A percentile compares a stretch with the other conserved stretches of the same genome.
Conservation (phyloP, 2,888 invertebrate species). For the Phoenoteleia sp. region DNA sequence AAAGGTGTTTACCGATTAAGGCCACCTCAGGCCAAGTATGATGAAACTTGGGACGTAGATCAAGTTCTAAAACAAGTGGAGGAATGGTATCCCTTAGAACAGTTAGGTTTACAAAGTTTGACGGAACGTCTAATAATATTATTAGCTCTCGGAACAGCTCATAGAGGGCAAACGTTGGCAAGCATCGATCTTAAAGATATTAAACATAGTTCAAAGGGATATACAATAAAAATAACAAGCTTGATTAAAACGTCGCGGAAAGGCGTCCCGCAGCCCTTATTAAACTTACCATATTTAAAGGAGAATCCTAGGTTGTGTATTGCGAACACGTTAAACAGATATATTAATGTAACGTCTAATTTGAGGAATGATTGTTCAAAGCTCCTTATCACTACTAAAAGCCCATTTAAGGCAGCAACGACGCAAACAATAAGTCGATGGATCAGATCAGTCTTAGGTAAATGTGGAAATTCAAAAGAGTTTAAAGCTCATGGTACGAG, state of each 20-base stretch:
- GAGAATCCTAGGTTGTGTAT: slow-evolving; percentile 1
- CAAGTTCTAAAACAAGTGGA: background rate
- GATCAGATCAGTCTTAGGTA: slow-evolving; percentile 18
- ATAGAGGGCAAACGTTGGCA: slow-evolving; percentile 8
- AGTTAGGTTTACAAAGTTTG: background rate
- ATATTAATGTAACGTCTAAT: background rate
- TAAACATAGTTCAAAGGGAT: background rate
- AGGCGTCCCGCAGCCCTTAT: background rate
- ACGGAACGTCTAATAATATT: background rate
- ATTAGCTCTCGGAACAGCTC: slow-evolving; percentile 9
- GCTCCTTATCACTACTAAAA: slow-evolving; percentile 40
- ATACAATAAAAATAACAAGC: background rate
- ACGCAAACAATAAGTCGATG: slow-evolving; percentile 44
- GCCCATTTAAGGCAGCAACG: slow-evolving; percentile 32
- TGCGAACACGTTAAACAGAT: background rate
- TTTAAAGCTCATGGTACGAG: slow-evolving; percentile 47
- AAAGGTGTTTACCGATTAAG: slow-evolving; percentile 1
- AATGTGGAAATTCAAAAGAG: background rate
- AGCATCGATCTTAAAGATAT: background rate
- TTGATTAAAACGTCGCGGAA: slow-evolving; percentile 12
- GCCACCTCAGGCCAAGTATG: background rate
- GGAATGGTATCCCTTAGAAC: background rate
- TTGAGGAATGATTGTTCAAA: background rate
- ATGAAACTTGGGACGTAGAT: slow-evolving; percentile 13
- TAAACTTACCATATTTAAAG: background rate